Evolutionary conservation across 2,113 vertebrate species (phyloP).

Genomic region (Pseudopodoces humilis): DNA sequence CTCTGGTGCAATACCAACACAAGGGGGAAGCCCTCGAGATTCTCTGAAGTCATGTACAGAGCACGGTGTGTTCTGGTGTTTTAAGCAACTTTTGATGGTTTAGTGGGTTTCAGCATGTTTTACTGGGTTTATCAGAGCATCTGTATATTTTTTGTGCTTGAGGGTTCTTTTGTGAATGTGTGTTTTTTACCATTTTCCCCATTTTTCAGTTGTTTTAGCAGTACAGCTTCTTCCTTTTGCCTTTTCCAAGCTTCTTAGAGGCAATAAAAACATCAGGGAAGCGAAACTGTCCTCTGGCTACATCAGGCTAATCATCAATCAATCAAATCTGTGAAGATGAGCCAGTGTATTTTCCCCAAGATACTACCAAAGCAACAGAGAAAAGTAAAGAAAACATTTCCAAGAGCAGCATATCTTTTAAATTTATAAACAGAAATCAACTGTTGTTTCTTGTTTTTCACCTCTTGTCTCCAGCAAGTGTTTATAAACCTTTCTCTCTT

Average conservation of each 20-base stretch:
- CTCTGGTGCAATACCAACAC: not conserved
- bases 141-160: not conserved
- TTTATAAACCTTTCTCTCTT: not conserved
- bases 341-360: not conserved
- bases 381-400: not conserved
- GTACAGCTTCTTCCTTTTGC: not conserved
- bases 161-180: accelerated
- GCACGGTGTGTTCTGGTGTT: not conserved
- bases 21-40: not conserved
- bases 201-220: not conserved
- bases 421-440: not conserved
- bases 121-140: not conserved
- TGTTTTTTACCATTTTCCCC: not conserved
- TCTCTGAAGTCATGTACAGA: not conserved
- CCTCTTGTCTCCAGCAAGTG: not conserved
- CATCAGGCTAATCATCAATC: not conserved
- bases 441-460: not conserved
- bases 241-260: not conserved
- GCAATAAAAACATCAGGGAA: not conserved
- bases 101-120: not conserved
- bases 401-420: not conserved
- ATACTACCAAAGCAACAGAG: not conserved
- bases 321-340: not conserved
- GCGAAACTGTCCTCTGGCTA: not conserved
- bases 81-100: not conserved